A percentile compares a stretch with the other conserved stretches of the same genome.
phyloP scores from a whole-genome alignment of 37 sponge, comb jelly and placozoan genomes.

The Beroe ovata region DNA sequence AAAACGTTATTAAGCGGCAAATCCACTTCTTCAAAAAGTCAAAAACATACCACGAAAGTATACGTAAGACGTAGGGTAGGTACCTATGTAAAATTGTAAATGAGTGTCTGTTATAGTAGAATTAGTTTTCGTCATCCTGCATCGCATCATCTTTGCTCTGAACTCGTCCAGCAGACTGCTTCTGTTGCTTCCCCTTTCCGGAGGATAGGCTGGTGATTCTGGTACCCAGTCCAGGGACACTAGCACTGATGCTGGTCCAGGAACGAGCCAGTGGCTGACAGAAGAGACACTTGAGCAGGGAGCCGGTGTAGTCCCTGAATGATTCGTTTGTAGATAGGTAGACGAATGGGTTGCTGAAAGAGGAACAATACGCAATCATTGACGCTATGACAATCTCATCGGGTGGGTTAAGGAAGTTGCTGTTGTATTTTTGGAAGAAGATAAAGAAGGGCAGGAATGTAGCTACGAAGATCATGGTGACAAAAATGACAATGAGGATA shows the following conservation, averaged over 20 bases:
- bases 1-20: no score
- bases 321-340: not conserved
- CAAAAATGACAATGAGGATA: not conserved
- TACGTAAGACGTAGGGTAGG: no score
- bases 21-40: no score
- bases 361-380: not conserved
- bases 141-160: no score
- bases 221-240: no score
- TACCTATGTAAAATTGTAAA: no score
- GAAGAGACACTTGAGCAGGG: not conserved
- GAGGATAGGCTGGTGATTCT: no score
- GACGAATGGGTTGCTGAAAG: not conserved
- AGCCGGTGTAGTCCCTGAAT: not conserved
- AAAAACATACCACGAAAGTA: no score
- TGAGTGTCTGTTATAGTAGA: no score
- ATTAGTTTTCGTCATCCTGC: no score
- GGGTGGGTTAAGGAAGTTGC: not conserved
- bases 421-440: not conserved
- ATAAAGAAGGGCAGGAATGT: not conserved
- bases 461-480: not conserved
- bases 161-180: no score
- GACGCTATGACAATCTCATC: not conserved
- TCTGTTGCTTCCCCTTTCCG: no score
- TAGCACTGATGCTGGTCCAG: not conserved
- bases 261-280: not conserved